These are phyloP conservation scores for Chaetophractus vellerosus DNA, from an alignment of 2,797 vertebrate species.

Conservation along the genomic window DNA sequence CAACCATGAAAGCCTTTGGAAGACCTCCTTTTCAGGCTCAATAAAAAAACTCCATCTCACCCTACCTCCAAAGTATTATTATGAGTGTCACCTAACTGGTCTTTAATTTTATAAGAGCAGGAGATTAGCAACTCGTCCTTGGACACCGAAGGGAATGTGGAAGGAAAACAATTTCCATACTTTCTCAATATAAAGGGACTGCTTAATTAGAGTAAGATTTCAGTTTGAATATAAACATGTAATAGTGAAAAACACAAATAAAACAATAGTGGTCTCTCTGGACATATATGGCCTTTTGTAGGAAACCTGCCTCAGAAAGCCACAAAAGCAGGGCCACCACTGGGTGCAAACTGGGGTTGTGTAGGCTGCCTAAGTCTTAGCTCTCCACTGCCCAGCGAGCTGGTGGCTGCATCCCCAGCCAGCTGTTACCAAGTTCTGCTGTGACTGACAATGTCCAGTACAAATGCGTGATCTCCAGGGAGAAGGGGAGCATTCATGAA, in stretches of 20 bases:
- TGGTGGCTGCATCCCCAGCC: constrained; percentile 82
- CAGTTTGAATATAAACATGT: constrained; percentile 50
- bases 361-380: constrained; percentile 78
- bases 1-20: background rate
- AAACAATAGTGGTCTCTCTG: constrained; percentile 79
- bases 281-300: constrained; percentile 64
- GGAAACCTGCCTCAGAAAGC: constrained; percentile 71
- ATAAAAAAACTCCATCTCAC: background rate
- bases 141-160: constrained; percentile 25
- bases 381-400: constrained; percentile 71
- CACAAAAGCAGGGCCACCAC: constrained; percentile 73
- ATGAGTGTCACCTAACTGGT: constrained; percentile 36
- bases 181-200: constrained; percentile 81
- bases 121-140: background rate
- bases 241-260: constrained; percentile 84
- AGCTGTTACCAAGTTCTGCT: constrained; percentile 86
- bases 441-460: constrained; percentile 82
- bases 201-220: constrained; percentile 70
- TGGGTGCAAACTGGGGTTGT: background rate
- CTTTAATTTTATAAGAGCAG: constrained; percentile 66
- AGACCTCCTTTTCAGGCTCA: constrained; percentile 40
- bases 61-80: background rate
- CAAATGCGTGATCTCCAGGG: constrained; percentile 83
- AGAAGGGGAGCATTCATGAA: constrained; percentile 85
- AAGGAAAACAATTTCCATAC: constrained; percentile 69